A percentile compares a stretch with the other conserved stretches of the same genome.
These are phyloP conservation scores for Drosophila sulfurigaster DNA, from an alignment of 1,140 invertebrate species.

Conservation along the genomic window DNA sequence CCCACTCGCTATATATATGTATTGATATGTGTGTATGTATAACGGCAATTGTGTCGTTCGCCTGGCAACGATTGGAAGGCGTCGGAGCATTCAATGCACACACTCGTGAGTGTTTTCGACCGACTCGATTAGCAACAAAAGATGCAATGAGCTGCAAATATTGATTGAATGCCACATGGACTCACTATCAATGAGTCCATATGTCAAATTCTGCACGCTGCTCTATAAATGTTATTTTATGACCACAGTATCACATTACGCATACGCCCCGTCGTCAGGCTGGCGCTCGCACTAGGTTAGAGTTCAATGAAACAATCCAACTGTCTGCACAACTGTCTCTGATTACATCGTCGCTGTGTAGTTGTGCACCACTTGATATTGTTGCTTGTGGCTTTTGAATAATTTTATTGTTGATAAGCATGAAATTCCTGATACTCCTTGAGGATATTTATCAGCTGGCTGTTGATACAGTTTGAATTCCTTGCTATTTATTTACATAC, in stretches of 20 bases:
- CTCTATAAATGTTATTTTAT: constrained; percentile 53
- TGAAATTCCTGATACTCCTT: background rate
- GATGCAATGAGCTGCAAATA: constrained; percentile 57
- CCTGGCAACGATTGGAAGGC: constrained; percentile 61
- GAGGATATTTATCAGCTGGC: background rate
- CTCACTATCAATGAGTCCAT: constrained; percentile 45
- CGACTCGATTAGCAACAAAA: constrained; percentile 46
- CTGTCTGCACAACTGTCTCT: constrained; percentile 15
- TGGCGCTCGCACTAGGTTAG: constrained; percentile 52
- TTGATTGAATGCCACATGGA: constrained; percentile 37
- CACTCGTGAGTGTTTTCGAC: constrained; percentile 19
- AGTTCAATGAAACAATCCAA: constrained; percentile 61
- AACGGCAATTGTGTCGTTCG: constrained; percentile 45
- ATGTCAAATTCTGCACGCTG: constrained; percentile 2
- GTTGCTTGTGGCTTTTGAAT: background rate
- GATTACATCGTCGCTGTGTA: constrained; percentile 16
- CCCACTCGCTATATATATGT: constrained; percentile 2
- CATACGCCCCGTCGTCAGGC: constrained; percentile 48
- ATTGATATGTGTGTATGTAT: constrained; percentile 28
- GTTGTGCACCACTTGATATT: background rate
- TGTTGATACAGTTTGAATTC: constrained; percentile 1
- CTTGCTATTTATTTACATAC: background rate
- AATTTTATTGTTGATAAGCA: constrained; percentile 13
- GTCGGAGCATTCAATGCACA: constrained; percentile 22
- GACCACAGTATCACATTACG: constrained; percentile 55